Evolutionary conservation across 2,888 invertebrate species (phyloP).

Genomic region (Thalpophila matura): DNA sequence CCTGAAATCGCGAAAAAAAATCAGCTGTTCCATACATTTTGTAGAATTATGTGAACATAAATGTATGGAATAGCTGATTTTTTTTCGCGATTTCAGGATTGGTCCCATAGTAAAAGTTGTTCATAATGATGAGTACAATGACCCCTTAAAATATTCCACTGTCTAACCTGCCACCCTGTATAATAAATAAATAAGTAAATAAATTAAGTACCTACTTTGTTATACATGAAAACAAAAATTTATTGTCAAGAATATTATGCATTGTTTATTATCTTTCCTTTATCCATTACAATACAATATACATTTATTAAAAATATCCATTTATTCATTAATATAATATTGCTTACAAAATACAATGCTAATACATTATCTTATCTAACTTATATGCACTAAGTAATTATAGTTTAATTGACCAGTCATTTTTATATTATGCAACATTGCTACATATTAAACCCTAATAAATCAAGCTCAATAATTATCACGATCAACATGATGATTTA

Average conservation of each 20-base stretch:
- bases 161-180: no score
- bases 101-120: no score
- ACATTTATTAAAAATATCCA: background rate
- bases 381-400: no score
- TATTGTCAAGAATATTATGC: background rate
- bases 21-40: no score
- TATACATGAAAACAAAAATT: background rate
- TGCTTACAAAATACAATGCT: constrained; percentile 17
- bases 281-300: constrained; percentile 5
- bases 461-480: constrained; percentile 5
- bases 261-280: constrained; percentile 30
- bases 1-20: no score
- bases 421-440: constrained; percentile 24
- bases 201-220: no score
- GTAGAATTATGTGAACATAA: no score
- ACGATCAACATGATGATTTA: constrained; percentile 29
- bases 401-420: constrained; percentile 26
- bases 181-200: no score
- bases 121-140: no score
- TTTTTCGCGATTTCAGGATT: no score
- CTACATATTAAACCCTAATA: constrained; percentile 5
- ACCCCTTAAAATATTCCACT: no score
- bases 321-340: background rate
- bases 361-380: background rate
- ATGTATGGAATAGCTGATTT: no score